Conservation (phyloP, 2,113 vertebrate species). For the Thinocorus orbignyianus region DNA sequence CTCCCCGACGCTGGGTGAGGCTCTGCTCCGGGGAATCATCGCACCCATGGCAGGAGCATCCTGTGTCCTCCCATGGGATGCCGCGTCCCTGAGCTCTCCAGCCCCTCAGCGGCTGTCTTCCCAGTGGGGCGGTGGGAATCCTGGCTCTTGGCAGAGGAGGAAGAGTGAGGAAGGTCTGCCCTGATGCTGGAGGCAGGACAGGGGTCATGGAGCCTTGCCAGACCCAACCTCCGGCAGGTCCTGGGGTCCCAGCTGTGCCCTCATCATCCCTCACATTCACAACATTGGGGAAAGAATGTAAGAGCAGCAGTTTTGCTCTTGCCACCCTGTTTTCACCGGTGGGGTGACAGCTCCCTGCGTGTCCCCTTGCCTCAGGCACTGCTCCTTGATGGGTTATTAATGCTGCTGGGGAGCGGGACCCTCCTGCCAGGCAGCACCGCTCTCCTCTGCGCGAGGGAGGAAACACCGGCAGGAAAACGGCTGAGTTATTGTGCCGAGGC, state of each 20-base stretch:
- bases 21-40: not conserved
- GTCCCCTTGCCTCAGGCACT: accelerated
- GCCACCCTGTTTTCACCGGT: accelerated
- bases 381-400: accelerated
- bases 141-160: not conserved
- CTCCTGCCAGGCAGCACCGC: accelerated
- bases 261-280: accelerated
- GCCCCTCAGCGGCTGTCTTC: not conserved
- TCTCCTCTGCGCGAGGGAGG: not conserved
- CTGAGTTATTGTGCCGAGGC: not conserved
- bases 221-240: not conserved
- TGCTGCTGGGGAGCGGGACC: accelerated
- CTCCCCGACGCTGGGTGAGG: not conserved
- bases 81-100: not conserved
- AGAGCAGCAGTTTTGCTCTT: accelerated
- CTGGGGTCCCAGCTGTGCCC: accelerated
- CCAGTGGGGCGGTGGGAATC: accelerated
- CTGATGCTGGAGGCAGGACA: not conserved
- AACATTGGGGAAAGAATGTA: accelerated
- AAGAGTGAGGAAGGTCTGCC: not conserved
- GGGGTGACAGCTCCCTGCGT: accelerated
- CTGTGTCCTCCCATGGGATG: accelerated
- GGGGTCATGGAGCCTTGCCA: not conserved
- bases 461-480: not conserved
- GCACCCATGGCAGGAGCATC: accelerated